phyloP scores from a whole-genome alignment of 2,113 vertebrate species.

The Ginglymostoma cirratum region DNA sequence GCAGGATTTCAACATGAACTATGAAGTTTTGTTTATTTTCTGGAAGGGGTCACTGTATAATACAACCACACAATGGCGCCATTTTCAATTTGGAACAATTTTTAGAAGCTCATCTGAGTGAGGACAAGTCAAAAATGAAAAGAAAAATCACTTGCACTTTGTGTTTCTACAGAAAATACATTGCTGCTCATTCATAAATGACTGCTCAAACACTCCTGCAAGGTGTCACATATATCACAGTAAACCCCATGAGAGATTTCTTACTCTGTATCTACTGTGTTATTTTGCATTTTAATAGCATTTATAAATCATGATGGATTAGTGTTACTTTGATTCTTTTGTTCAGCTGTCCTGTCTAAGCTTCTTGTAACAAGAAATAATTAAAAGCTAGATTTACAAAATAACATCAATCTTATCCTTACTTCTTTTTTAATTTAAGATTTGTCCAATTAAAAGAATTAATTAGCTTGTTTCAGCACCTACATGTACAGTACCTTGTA shows the following conservation, averaged over 20 bases:
- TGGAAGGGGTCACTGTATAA: neutral
- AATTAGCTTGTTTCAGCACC: slow-evolving; percentile 12
- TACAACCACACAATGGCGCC: neutral
- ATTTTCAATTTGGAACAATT: neutral
- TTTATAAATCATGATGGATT: slow-evolving; percentile 38
- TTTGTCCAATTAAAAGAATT: neutral
- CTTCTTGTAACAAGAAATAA: slow-evolving; percentile 35
- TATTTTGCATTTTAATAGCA: slow-evolving; percentile 38
- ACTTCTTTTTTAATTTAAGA: neutral
- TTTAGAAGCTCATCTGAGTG: neutral
- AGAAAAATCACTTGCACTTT: neutral
- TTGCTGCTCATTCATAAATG: neutral
- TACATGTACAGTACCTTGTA: slow-evolving; percentile 46
- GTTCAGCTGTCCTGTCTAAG: slow-evolving; percentile 32
- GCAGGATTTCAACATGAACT: neutral
- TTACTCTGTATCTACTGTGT: slow-evolving; percentile 11
- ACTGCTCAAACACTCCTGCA: neutral
- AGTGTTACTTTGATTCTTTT: slow-evolving; percentile 29
- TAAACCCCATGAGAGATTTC: slow-evolving; percentile 18
- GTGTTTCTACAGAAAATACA: neutral
- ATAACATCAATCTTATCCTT: neutral
- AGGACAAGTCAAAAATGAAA: neutral
- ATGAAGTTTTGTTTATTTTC: neutral
- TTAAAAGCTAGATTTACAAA: slow-evolving; percentile 6
- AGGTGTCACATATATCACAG: slow-evolving; percentile 3